Conservation (phyloP, 2,888 invertebrate genomes). For the Gastracanthus pulcherrimus region DNA sequence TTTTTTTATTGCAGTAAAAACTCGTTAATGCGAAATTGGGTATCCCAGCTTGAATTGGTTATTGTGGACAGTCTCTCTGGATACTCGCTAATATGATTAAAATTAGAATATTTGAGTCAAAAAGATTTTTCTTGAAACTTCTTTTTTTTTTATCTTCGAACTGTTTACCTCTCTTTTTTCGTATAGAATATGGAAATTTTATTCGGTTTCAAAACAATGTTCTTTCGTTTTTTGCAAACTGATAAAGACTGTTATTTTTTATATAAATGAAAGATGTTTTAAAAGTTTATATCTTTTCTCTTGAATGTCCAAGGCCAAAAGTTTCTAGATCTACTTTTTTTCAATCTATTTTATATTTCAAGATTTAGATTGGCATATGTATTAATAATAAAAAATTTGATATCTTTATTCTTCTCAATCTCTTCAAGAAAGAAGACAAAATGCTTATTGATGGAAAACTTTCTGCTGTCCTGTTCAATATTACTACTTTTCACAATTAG, state of each 20-base stretch:
- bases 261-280: conserved; percentile 19
- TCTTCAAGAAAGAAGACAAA: conserved; percentile 23
- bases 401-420: neutral
- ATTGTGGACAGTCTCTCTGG: too few species aligned
- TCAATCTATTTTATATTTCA: conserved; percentile 9
- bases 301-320: conserved; percentile 31
- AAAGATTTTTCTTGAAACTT: conserved; percentile 40
- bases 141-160: neutral
- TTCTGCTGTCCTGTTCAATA: neutral
- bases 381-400: conserved; percentile 42
- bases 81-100: too few species aligned
- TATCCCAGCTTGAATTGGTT: too few species aligned
- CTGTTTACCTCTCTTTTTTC: neutral
- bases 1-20: too few species aligned
- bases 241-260: conserved; percentile 19
- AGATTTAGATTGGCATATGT: conserved; percentile 35
- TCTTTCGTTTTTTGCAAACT: conserved; percentile 21
- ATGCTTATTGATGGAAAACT: conserved; percentile 28
- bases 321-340: neutral
- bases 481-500: conserved; percentile 10
- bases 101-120: too few species aligned
- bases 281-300: conserved; percentile 48
- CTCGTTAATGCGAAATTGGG: too few species aligned
- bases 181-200: conserved; percentile 7
- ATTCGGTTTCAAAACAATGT: neutral